Base-by-base conservation (phyloP, 2,113 vertebrate species). In the Bufo bufo region DNA sequence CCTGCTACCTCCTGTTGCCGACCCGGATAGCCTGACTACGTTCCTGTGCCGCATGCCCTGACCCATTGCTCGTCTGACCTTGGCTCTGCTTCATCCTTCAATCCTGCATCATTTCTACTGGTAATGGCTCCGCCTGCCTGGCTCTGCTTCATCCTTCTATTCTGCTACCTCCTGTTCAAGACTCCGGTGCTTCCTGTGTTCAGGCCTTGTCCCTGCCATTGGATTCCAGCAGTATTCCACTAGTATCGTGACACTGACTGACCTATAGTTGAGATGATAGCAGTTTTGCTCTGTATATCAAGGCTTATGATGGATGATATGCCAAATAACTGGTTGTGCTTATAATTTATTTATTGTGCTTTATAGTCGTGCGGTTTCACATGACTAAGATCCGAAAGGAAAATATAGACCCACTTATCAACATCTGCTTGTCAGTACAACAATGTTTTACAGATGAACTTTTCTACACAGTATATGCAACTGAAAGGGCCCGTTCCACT, bases 401-500 rank as follows among this genome's bases (percentile, higher is more conserved):
- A 78, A 82, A 61, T 75, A 54, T 50, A 87, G 49, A 86, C 45
- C 61, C 66, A 87, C 66, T 77, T 49, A 85, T 74, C 78, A 82
- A 87, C 86, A 87, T 82, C 86, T 86, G 85, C 74, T 82, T 87
- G 78, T 87, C 86, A 87, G 56, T 81, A 63, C 80, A 59, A 75
- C 77, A 81, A 59, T 72, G 50, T 87, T 74, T 84, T 63, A 84
- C 59, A 65, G 71, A 88, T 77, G 77, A 63, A 88, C 49, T 65
- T 61, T 61, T 82, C 58, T 49, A 20, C 69, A 52, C 4, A 50
- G 52, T 54, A 84, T 69, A 84, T 74, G 80, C 58, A 84, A 83
- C 71, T 84, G 86, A 83, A 77, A 65, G 75, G 71, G 59, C 50
- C 66, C 9, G 79, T 87, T 87, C 79, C 54, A 82, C 54, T n/a